phyloP scores from a whole-genome alignment of 2,888 invertebrate genomes.

The Lagria hirta region DNA sequence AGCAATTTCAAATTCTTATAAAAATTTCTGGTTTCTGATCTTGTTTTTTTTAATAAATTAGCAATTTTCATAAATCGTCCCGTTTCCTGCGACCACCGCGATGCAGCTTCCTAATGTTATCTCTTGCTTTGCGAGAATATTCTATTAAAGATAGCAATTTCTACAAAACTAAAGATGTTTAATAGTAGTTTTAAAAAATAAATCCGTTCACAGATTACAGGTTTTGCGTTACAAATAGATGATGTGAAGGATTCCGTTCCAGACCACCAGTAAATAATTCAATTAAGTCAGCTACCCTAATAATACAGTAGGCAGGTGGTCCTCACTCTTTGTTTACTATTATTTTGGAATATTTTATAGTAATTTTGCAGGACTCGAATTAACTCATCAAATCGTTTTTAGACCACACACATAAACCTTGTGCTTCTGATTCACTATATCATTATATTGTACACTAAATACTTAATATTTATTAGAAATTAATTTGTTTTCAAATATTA shows the following conservation, averaged over 20 bases:
- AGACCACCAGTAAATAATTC: conserved; percentile 37
- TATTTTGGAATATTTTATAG: conserved; percentile 38
- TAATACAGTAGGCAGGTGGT: conserved; percentile 38
- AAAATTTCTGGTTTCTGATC: too few relatives aligned
- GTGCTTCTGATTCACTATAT: too few relatives aligned
- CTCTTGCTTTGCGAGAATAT: too few relatives aligned
- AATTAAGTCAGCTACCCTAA: conserved; percentile 36
- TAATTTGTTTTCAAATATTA: too few relatives aligned
- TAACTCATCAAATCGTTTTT: conserved; percentile 38
- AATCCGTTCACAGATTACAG: conserved; percentile 15
- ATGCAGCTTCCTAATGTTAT: too few relatives aligned
- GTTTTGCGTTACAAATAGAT: conserved; percentile 9
- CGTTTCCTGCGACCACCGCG: too few relatives aligned
- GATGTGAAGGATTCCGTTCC: conserved; percentile 3
- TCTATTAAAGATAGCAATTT: conserved; percentile 13
- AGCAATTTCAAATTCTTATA: too few relatives aligned
- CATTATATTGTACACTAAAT: too few relatives aligned
- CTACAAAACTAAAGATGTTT: conserved; percentile 9
- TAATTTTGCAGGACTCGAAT: conserved; percentile 39
- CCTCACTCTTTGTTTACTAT: conserved; percentile 37
- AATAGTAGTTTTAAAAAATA: conserved; percentile 12
- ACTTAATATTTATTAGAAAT: too few relatives aligned
- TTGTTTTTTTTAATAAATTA: too few relatives aligned
- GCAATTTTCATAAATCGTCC: too few relatives aligned
- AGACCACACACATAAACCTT: conserved; percentile 31